Conservation (phyloP, 1,140 invertebrate species). For the Drosophila yakuba region DNA sequence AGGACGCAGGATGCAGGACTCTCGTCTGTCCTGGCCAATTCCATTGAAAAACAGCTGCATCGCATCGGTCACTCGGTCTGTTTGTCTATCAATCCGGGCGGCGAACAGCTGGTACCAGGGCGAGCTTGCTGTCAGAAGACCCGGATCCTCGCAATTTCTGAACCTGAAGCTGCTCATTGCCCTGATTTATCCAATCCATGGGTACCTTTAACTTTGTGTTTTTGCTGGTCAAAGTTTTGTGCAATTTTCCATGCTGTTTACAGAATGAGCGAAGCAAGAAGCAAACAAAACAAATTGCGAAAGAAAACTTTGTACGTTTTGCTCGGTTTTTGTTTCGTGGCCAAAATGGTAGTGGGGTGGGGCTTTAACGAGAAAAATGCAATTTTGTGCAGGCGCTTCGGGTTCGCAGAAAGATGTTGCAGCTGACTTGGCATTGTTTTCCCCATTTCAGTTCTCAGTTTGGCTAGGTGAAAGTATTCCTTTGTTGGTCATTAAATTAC, state of each 20-base stretch:
- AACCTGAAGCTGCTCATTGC: slow-evolving; percentile 21
- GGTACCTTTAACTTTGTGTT: slow-evolving; percentile 67
- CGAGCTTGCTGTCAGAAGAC: background rate
- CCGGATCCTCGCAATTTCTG: background rate
- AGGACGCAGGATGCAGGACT: slow-evolving; percentile 1
- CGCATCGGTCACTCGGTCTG: slow-evolving; percentile 34
- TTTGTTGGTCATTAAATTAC: slow-evolving; percentile 75
- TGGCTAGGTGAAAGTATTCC: slow-evolving; percentile 56
- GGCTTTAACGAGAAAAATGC: slow-evolving; percentile 59
- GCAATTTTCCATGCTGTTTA: slow-evolving; percentile 79
- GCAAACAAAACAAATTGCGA: slow-evolving; percentile 79
- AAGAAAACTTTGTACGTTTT: slow-evolving; percentile 74
- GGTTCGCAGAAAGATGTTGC: slow-evolving; percentile 39
- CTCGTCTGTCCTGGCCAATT: slow-evolving; percentile 35
- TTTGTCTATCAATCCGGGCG: slow-evolving; percentile 47
- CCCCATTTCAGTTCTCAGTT: slow-evolving; percentile 1
- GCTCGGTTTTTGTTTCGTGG: slow-evolving; percentile 37
- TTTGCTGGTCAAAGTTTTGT: slow-evolving; percentile 66
- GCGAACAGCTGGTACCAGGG: slow-evolving; percentile 23
- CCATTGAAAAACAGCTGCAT: slow-evolving; percentile 40
- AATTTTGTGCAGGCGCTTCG: slow-evolving; percentile 54
- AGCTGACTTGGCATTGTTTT: slow-evolving; percentile 49
- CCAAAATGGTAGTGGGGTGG: slow-evolving; percentile 12
- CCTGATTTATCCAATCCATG: slow-evolving; percentile 65
- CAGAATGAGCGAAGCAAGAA: slow-evolving; percentile 71